These are phyloP conservation scores for Chorisops tibialis DNA, from an alignment of 2,888 invertebrate species.

Conservation along the genomic window DNA sequence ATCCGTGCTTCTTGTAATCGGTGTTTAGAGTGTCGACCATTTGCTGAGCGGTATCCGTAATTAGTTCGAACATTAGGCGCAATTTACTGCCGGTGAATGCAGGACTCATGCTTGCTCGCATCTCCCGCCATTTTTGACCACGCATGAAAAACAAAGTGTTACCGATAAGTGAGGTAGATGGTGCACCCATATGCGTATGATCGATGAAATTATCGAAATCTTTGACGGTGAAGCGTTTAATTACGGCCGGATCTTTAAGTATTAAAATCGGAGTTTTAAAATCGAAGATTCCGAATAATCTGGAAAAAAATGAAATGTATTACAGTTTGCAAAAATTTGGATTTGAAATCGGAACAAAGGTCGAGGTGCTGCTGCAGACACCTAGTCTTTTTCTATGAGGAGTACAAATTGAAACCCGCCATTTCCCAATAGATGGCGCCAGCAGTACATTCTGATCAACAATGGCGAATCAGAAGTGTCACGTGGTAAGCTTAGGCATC, in stretches of 20 bases:
- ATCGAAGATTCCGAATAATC: conserved; percentile 43
- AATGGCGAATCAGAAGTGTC: too few species aligned
- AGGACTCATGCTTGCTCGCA: conserved; percentile 49
- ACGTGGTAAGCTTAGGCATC: too few species aligned
- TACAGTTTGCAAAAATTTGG: too few species aligned
- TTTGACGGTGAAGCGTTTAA: conserved; percentile 39
- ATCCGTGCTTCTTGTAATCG: conserved; percentile 46
- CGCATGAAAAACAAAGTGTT: conserved; percentile 22
- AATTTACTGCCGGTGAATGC: conserved; percentile 54
- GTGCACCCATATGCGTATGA: conserved; percentile 48
- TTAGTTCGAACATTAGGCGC: conserved; percentile 44
- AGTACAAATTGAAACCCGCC: too few species aligned
- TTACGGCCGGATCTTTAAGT: conserved; percentile 38
- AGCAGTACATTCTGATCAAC: too few species aligned
- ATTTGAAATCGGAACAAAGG: too few species aligned
- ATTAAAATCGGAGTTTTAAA: conserved; percentile 33
- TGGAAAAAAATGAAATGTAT: too few species aligned
- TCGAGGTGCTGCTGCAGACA: too few species aligned
- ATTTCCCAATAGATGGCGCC: too few species aligned
- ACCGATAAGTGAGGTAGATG: conserved; percentile 50
- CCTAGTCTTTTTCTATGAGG: too few species aligned
- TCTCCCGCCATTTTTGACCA: conserved; percentile 35
- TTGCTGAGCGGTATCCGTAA: conserved; percentile 19
- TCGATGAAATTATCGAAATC: conserved; percentile 39
- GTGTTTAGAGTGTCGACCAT: conserved; percentile 48